phyloP scores from a whole-genome alignment of 2,797 vertebrate species.

The Phrynocephalus guinanensis region DNA sequence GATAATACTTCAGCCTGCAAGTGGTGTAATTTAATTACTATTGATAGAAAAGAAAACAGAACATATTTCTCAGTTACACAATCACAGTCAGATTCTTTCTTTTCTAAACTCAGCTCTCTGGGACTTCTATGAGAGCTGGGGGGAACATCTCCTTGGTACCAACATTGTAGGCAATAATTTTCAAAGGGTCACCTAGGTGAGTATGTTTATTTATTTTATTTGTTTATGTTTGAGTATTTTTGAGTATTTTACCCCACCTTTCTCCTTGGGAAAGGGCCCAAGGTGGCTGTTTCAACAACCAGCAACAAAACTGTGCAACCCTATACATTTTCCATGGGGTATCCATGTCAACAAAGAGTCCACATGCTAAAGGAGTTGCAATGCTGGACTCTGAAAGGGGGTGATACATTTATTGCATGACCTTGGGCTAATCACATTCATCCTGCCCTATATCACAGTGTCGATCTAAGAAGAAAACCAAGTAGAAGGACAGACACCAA shows the following conservation, averaged over 20 bases:
- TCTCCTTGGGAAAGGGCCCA: too few relatives aligned
- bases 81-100: background rate
- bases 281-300: background rate
- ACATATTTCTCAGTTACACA: constrained; percentile 28
- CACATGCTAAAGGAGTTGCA: too few relatives aligned
- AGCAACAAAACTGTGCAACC: background rate
- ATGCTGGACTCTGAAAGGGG: too few relatives aligned
- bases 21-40: constrained; percentile 51
- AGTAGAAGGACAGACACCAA: too few relatives aligned
- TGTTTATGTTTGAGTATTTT: too few relatives aligned
- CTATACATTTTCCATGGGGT: background rate
- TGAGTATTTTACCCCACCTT: too few relatives aligned
- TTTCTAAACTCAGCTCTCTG: background rate
- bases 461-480: too few relatives aligned
- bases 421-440: too few relatives aligned
- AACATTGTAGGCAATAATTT: background rate
- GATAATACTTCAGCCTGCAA: constrained; percentile 40
- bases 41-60: constrained; percentile 34
- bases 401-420: too few relatives aligned
- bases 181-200: background rate
- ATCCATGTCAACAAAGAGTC: too few relatives aligned
- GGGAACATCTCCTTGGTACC: background rate
- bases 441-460: too few relatives aligned
- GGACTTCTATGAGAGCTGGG: background rate
- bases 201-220: background rate